A percentile compares a stretch with the other conserved stretches of the same genome.
Evolutionary conservation across 2,113 vertebrate species (phyloP).

Genomic region (Notarius lentiginosus): DNA sequence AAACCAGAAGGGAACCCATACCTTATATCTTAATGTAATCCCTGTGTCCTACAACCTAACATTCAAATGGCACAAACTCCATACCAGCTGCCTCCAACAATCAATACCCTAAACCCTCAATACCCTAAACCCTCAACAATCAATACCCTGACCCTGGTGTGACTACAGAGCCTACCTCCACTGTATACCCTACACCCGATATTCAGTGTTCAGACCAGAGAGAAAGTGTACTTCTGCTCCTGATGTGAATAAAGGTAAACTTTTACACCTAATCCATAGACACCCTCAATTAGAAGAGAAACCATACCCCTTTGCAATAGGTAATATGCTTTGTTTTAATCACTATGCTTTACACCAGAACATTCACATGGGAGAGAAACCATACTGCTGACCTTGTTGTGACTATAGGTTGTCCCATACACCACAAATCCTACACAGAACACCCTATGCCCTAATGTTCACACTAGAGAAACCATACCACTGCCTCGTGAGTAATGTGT

Average conservation of each 20-base stretch:
- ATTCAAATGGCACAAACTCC: no score
- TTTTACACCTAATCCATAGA: neutral
- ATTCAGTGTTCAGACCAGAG: neutral
- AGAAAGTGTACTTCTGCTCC: neutral
- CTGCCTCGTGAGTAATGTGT: no score
- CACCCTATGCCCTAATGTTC: no score
- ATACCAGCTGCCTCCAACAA: no score
- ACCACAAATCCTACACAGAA: no score
- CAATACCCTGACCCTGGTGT: neutral
- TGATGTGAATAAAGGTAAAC: neutral
- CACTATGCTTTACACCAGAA: neutral
- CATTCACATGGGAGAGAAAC: neutral
- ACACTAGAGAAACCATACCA: no score
- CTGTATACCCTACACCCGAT: neutral
- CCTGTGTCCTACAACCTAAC: no score
- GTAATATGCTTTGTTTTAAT: neutral
- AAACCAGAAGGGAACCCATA: no score
- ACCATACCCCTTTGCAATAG: neutral
- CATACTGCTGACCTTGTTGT: neutral
- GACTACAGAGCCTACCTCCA: neutral
- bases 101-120: no score
- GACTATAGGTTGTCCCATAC: neutral
- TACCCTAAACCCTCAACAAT: no score
- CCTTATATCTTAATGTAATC: no score
- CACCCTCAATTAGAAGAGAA: neutral